Conservation (phyloP, 2,888 invertebrate genomes). For the Mesorhabditis spiculigera region DNA sequence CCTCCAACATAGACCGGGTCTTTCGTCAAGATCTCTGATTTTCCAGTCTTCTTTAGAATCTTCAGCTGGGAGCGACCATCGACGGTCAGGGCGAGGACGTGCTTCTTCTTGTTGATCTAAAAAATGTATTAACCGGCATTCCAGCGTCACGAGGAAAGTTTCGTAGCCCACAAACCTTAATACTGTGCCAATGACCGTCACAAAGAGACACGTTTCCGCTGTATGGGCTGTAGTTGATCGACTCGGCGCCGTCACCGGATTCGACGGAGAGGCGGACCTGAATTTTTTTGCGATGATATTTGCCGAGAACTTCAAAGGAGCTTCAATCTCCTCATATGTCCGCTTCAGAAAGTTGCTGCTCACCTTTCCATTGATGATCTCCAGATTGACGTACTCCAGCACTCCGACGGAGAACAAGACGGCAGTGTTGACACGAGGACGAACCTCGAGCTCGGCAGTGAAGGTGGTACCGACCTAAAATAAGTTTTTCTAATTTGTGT, state of each 20-base stretch:
- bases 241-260: conserved; percentile 71
- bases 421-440: conserved; percentile 50
- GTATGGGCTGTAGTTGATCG: conserved; percentile 49
- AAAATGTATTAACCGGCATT: background rate
- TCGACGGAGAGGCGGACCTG: conserved; percentile 56
- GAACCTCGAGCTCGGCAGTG: conserved; percentile 51
- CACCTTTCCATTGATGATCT: conserved; percentile 67
- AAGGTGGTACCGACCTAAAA: conserved; percentile 42
- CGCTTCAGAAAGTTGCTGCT: background rate
- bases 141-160: too few species aligned
- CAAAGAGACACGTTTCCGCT: conserved; percentile 69
- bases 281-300: conserved; percentile 47
- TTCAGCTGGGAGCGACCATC: conserved; percentile 76
- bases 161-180: conserved; percentile 59
- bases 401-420: conserved; percentile 53
- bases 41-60: conserved; percentile 67
- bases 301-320: background rate
- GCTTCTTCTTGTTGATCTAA: conserved; percentile 79
- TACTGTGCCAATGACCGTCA: conserved; percentile 90
- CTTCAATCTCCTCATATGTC: background rate
- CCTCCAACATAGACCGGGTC: conserved; percentile 83
- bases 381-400: conserved; percentile 77
- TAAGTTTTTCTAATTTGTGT: background rate
- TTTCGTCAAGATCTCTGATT: conserved; percentile 74
- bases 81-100: conserved; percentile 80